Percentiles rank a stretch among this genome's conserved stretches.
These are phyloP conservation scores for Poecilia wingei DNA, from an alignment of 2,797 vertebrate species.

Conservation along the genomic window DNA sequence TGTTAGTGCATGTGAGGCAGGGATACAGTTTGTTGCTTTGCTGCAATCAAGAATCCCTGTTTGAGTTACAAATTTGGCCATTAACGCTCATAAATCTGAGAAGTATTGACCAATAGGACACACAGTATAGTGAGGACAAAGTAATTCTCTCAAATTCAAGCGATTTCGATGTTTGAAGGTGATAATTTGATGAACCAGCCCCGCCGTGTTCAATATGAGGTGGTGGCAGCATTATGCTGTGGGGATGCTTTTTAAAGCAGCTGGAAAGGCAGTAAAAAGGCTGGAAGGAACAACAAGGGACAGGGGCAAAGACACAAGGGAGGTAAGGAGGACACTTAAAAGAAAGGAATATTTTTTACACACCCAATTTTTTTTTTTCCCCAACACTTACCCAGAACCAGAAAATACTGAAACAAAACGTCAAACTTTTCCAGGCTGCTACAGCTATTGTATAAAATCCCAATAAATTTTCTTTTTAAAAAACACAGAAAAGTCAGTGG, in stretches of 20 bases:
- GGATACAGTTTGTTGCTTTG: conserved; percentile 60
- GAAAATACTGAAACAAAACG: background rate
- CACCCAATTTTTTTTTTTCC: background rate
- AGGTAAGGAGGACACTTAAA: background rate
- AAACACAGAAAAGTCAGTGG: background rate
- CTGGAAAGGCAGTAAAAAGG: background rate
- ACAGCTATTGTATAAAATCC: background rate
- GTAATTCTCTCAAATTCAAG: background rate
- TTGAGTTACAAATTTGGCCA: conserved; percentile 62
- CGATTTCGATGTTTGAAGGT: background rate
- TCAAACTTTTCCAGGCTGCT: background rate
- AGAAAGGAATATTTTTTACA: background rate
- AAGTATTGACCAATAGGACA: background rate
- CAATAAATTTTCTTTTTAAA: too few relatives aligned
- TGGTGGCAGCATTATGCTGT: background rate
- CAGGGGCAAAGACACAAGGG: background rate
- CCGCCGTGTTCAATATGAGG: background rate
- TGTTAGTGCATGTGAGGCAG: conserved; percentile 36
- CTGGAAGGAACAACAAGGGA: background rate
- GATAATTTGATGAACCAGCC: background rate
- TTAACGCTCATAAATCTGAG: conserved; percentile 44
- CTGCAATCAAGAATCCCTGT: conserved; percentile 41
- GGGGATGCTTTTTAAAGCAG: background rate
- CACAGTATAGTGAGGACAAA: background rate
- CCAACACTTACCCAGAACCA: background rate